Conservation (phyloP, 1,140 invertebrate species). For the Tribolium castaneum region DNA sequence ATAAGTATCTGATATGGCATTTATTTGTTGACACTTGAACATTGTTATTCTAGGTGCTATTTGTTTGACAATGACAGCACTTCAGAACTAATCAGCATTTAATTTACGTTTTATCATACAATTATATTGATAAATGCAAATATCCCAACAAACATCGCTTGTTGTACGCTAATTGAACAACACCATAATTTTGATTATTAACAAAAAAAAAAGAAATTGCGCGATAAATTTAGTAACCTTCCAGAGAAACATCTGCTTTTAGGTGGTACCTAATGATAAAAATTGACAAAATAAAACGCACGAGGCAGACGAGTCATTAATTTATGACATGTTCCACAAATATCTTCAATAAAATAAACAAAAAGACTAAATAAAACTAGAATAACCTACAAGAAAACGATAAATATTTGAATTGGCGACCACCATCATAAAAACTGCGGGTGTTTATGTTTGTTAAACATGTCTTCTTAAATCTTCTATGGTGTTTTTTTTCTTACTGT, state of each 20-base stretch:
- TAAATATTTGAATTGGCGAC: background rate
- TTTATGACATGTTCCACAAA: background rate
- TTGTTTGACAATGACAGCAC: background rate
- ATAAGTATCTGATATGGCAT: background rate
- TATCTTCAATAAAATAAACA: background rate
- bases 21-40: background rate
- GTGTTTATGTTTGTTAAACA: background rate
- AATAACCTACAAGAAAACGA: background rate
- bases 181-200: too few species aligned
- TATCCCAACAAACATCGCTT: background rate
- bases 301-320: background rate
- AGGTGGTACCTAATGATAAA: background rate
- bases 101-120: background rate
- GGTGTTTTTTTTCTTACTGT: background rate
- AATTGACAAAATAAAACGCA: background rate
- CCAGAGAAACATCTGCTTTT: too few species aligned
- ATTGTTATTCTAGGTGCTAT: background rate
- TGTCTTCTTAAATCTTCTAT: background rate
- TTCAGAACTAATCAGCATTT: background rate
- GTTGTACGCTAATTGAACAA: background rate
- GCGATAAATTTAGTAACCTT: too few species aligned
- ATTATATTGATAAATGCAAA: background rate
- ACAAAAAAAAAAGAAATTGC: too few species aligned
- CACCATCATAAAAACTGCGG: background rate
- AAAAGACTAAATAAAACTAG: background rate